Evolutionary conservation across 2,888 invertebrate genomes (phyloP).

Genomic region (Thumatha senex): DNA sequence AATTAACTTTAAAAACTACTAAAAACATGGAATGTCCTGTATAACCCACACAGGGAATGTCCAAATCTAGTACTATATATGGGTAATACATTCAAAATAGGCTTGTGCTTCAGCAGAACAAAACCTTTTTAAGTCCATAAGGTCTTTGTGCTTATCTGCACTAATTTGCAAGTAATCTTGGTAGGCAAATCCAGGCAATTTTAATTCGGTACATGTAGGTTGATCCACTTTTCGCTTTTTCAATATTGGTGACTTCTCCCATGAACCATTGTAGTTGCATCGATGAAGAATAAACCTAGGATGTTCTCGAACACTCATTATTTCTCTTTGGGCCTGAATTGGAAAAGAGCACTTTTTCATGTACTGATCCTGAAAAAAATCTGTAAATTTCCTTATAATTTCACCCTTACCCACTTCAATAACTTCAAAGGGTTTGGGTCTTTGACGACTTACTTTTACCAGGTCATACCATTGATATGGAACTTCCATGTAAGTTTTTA

Average conservation of each 20-base stretch:
- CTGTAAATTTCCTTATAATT: neutral
- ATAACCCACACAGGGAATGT: neutral
- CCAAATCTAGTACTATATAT: neutral
- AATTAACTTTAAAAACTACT: no score
- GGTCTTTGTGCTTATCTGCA: constrained; percentile 1
- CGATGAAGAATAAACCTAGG: neutral
- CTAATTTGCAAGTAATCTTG: constrained; percentile 1
- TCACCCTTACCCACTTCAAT: constrained; percentile 20
- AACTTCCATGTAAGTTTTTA: constrained; percentile 20
- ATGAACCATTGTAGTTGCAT: neutral
- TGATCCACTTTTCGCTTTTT: neutral
- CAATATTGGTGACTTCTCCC: neutral
- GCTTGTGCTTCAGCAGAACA: constrained; percentile 7
- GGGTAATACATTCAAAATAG: constrained; percentile 3
- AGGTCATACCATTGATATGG: constrained; percentile 26
- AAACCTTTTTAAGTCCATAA: constrained; percentile 8
- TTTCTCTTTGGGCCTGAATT: constrained; percentile 19
- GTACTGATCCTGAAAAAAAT: constrained; percentile 7
- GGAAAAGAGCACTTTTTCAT: constrained; percentile 21
- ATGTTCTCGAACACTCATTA: constrained; percentile 11
- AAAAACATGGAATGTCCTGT: neutral
- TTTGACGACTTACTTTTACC: constrained; percentile 13
- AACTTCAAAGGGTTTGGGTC: constrained; percentile 15
- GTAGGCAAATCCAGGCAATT: neutral
- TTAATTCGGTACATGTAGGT: neutral